These are phyloP conservation scores for Lamellibrachia columna DNA, from an alignment of 2,888 invertebrate genomes.

Conservation along the genomic window DNA sequence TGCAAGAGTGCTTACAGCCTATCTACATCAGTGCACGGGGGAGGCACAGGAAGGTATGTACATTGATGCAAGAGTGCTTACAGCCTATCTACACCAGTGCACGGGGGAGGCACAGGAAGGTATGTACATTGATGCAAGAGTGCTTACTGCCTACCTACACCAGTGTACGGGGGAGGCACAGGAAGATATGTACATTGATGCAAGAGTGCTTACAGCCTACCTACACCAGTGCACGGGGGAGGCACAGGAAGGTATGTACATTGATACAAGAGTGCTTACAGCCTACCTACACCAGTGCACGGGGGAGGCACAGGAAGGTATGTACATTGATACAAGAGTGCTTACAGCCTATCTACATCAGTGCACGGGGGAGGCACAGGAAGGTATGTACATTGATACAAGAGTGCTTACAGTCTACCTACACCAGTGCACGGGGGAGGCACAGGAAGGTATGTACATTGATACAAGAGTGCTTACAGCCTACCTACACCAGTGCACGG, in stretches of 20 bases:
- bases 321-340: slow-evolving; percentile 68
- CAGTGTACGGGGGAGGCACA: too few relatives aligned
- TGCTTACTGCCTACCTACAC: too few relatives aligned
- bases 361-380: slow-evolving; percentile 72
- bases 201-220: slow-evolving; percentile 72
- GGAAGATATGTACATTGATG: slow-evolving; percentile 59
- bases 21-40: too few relatives aligned
- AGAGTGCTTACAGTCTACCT: slow-evolving; percentile 72
- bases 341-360: slow-evolving; percentile 73
- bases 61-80: too few relatives aligned
- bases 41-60: too few relatives aligned
- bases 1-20: too few relatives aligned
- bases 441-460: slow-evolving; percentile 69
- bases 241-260: slow-evolving; percentile 19
- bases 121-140: too few relatives aligned
- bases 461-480: slow-evolving; percentile 72
- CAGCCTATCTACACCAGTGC: too few relatives aligned
- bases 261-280: slow-evolving; percentile 70
- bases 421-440: slow-evolving; percentile 74
- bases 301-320: slow-evolving; percentile 68
- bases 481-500: slow-evolving; percentile 73
- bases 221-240: slow-evolving; percentile 68
- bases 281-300: slow-evolving; percentile 74
- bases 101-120: too few relatives aligned
- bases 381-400: slow-evolving; percentile 62